Conservation (phyloP, 2,888 invertebrate genomes). For the Lacanobia wlatinum region DNA sequence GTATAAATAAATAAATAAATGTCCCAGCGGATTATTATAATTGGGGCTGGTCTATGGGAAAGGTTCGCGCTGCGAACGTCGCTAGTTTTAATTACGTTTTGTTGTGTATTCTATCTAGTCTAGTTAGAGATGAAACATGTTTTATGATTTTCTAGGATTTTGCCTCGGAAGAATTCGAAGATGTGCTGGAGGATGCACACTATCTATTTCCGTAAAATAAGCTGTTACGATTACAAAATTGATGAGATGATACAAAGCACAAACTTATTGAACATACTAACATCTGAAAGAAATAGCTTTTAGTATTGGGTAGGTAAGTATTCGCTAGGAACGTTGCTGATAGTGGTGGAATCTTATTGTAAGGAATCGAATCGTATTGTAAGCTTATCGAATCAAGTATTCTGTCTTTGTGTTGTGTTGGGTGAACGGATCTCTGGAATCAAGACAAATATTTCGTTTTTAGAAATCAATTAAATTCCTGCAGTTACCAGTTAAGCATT, state of each 20-base stretch:
- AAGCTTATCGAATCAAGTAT: neutral
- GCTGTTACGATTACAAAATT: too few species aligned
- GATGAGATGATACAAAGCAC: neutral
- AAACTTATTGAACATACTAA: too few species aligned
- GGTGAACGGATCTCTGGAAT: constrained; percentile 11
- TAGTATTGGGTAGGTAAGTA: neutral
- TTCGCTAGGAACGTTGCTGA: too few species aligned
- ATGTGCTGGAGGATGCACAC: neutral
- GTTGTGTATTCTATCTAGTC: neutral
- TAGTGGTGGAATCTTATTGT: neutral
- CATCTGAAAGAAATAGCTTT: too few species aligned
- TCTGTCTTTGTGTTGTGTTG: neutral
- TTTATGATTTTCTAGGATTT: neutral
- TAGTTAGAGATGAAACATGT: neutral
- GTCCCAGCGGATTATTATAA: constrained; percentile 54
- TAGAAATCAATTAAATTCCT: constrained; percentile 31
- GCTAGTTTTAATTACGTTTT: constrained; percentile 17
- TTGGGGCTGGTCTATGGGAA: constrained; percentile 51
- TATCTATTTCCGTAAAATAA: neutral
- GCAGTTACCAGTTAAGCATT: constrained; percentile 20
- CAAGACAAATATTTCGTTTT: constrained; percentile 23
- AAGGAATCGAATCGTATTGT: neutral
- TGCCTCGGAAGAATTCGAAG: neutral
- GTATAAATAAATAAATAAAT: too few species aligned
- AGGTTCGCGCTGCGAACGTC: constrained; percentile 12